phyloP scores from a whole-genome alignment of 2,797 vertebrate species.

The Rhadinocentrus ornatus region DNA sequence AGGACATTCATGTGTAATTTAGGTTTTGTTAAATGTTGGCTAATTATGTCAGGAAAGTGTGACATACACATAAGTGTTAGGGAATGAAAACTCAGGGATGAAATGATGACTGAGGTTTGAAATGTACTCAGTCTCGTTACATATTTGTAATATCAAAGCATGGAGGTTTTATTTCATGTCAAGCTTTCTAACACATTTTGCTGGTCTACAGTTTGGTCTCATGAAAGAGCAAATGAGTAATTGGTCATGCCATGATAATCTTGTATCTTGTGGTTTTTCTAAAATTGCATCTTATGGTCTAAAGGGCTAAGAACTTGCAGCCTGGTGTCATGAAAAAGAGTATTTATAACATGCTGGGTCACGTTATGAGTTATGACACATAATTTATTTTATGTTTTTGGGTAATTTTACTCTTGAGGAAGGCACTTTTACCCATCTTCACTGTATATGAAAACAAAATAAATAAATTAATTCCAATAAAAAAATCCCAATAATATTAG shows the following conservation, averaged over 20 bases:
- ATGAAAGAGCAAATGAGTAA: background rate
- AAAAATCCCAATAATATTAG: background rate
- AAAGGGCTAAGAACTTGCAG: background rate
- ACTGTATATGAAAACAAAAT: background rate
- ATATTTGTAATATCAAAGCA: background rate
- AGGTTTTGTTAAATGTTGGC: slow-evolving; percentile 9
- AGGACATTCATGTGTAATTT: background rate
- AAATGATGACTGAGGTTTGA: background rate
- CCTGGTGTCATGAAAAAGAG: no score
- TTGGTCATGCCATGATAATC: background rate
- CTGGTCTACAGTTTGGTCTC: no score
- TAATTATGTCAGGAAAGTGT: slow-evolving; percentile 7
- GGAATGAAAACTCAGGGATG: background rate
- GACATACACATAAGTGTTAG: background rate
- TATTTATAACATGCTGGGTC: background rate
- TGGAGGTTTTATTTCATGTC: background rate
- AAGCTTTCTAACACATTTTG: background rate
- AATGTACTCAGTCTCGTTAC: background rate
- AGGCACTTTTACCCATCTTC: background rate
- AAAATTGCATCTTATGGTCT: no score
- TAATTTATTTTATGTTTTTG: background rate
- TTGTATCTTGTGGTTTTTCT: background rate
- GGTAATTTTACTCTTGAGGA: background rate
- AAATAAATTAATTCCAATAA: background rate
- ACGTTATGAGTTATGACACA: background rate